phyloP scores from a whole-genome alignment of 1,140 invertebrate genomes.

The Scylla paramamosain region DNA sequence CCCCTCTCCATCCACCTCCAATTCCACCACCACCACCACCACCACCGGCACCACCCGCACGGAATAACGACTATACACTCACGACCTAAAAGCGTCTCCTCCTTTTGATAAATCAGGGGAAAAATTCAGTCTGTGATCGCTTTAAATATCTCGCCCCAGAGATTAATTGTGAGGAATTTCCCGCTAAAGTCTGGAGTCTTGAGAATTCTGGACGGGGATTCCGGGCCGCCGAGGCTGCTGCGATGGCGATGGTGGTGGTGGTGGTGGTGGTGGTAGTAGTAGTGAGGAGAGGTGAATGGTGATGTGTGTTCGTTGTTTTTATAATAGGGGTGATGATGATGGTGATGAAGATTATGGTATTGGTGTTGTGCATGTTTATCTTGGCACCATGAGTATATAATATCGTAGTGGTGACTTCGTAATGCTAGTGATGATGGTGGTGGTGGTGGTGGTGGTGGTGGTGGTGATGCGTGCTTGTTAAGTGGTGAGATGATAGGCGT shows the following conservation, averaged over 20 bases:
- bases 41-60: neutral
- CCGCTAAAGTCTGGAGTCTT: constrained; percentile 35
- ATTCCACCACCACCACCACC: neutral
- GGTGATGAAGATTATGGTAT: neutral
- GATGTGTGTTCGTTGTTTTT: neutral
- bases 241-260: constrained; percentile 23
- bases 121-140: constrained; percentile 54
- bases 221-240: neutral
- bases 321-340: neutral
- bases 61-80: constrained; percentile 24
- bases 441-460: neutral
- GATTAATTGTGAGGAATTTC: constrained; percentile 57
- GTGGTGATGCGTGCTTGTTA: too few relatives aligned
- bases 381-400: neutral
- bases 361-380: too few relatives aligned
- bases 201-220: neutral
- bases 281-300: neutral
- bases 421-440: neutral
- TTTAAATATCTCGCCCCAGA: constrained; percentile 51
- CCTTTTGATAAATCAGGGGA: constrained; percentile 49
- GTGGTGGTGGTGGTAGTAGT: constrained; percentile 34
- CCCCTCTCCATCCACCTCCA: neutral
- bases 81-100: constrained; percentile 48
- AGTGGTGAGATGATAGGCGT: neutral
- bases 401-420: neutral